A percentile compares a stretch with the other conserved stretches of the same genome.
Conservation (phyloP, 2,113 vertebrate species). For the Eublepharis macularius region DNA sequence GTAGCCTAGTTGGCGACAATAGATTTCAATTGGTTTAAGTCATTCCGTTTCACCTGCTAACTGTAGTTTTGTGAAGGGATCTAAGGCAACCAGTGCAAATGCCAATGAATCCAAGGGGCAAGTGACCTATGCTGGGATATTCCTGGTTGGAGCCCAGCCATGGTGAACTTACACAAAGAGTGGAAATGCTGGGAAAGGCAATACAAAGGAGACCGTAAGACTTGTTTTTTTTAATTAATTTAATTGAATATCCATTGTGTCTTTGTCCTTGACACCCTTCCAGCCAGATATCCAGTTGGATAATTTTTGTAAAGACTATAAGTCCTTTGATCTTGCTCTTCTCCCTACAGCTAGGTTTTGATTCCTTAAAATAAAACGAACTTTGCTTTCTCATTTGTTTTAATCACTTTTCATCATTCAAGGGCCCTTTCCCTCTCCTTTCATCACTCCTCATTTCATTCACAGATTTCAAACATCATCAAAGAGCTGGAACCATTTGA, state of each 20-base stretch:
- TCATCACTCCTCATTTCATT: not conserved
- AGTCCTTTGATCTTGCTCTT: not conserved
- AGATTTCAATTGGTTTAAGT: too few species aligned
- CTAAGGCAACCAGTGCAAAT: too few species aligned
- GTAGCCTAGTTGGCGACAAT: too few species aligned
- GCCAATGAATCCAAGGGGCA: too few species aligned
- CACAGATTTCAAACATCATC: not conserved
- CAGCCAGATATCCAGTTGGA: not conserved
- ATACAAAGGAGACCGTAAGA: not conserved
- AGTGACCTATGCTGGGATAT: too few species aligned
- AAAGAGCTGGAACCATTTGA: not conserved
- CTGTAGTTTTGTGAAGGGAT: too few species aligned
- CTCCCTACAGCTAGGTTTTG: not conserved
- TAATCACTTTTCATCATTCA: slow-evolving; percentile 1
- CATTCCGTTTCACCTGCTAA: too few species aligned
- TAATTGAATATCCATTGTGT: not conserved
- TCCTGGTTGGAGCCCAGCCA: too few species aligned
- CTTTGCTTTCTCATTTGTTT: slow-evolving; percentile 1
- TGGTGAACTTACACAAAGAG: too few species aligned
- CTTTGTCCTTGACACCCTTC: not conserved
- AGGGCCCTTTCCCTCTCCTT: not conserved
- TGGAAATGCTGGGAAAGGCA: not conserved
- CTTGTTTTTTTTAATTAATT: not conserved
- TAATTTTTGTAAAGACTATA: not conserved
- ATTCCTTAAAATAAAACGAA: not conserved